These are phyloP conservation scores for Orchesella flavescens DNA, from an alignment of 2,888 invertebrate species.

Conservation along the genomic window DNA sequence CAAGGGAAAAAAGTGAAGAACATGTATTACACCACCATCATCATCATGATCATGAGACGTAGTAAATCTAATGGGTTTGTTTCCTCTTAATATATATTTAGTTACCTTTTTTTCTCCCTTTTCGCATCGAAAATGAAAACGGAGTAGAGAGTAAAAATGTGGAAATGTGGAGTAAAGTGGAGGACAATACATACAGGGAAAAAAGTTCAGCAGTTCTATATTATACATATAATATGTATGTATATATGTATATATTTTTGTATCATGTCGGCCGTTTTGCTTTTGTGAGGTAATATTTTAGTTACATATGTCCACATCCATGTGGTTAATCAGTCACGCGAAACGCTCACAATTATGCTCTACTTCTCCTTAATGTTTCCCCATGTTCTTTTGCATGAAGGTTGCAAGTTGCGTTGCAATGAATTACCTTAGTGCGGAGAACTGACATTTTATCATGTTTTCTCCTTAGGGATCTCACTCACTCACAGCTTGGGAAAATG, in stretches of 20 bases:
- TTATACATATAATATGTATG: background rate
- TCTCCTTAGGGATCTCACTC: conserved; percentile 17
- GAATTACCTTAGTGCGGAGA: conserved; percentile 13
- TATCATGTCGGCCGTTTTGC: conserved; percentile 17
- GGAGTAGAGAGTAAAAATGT: background rate
- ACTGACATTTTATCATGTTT: conserved; percentile 38
- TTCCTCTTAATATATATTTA: conserved; percentile 20
- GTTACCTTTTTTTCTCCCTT: conserved; percentile 17
- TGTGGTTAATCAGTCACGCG: conserved; percentile 71
- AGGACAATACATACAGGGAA: background rate
- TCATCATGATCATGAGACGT: conserved; percentile 23
- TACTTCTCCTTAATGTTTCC: conserved; percentile 61
- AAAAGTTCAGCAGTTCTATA: too few species aligned
- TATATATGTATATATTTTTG: background rate
- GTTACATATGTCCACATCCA: conserved; percentile 60
- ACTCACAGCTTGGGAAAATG: too few species aligned
- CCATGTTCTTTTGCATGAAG: conserved; percentile 8
- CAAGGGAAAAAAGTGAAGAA: conserved; percentile 15
- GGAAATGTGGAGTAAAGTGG: background rate
- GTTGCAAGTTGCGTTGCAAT: conserved; percentile 14
- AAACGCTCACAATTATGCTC: conserved; percentile 62
- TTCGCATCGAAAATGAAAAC: background rate
- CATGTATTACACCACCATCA: conserved; percentile 29
- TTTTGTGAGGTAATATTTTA: conserved; percentile 65
- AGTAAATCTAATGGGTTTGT: conserved; percentile 53